Conservation (phyloP, 2,888 invertebrate genomes). For the Drosophila gaucha region DNA sequence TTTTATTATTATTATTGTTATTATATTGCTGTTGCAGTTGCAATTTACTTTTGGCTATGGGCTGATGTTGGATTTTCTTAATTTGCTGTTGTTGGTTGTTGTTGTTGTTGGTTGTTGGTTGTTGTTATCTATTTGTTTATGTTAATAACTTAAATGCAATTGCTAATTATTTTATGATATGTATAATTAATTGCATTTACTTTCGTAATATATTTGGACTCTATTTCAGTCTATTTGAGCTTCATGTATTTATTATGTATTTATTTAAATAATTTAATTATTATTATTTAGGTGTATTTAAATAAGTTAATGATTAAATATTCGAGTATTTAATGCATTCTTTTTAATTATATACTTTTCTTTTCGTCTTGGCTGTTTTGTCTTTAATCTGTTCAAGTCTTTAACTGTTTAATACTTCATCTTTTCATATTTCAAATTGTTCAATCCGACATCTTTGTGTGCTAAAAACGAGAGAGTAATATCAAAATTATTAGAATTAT, state of each 20-base stretch:
- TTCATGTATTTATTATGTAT: constrained; percentile 61
- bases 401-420: constrained; percentile 17
- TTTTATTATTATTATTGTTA: constrained; percentile 14
- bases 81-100: constrained; percentile 23
- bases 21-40: constrained; percentile 27
- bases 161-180: constrained; percentile 83
- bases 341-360: background rate
- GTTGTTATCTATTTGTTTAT: constrained; percentile 34
- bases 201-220: constrained; percentile 83
- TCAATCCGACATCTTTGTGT: constrained; percentile 37
- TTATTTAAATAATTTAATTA: constrained; percentile 28
- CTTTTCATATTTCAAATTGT: constrained; percentile 28
- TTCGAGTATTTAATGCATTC: constrained; percentile 50
- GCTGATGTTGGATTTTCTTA: constrained; percentile 10
- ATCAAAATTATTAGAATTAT: background rate
- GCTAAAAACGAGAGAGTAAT: constrained; percentile 42
- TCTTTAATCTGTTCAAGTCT: constrained; percentile 29
- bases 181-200: constrained; percentile 84
- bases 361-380: constrained; percentile 28
- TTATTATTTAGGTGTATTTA: constrained; percentile 34
- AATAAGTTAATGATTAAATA: constrained; percentile 41
- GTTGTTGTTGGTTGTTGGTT: constrained; percentile 22
- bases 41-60: constrained; percentile 19
- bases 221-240: constrained; percentile 84
- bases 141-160: constrained; percentile 77